phyloP scores from a whole-genome alignment of 2,797 vertebrate species.

The Propithecus perrieri region DNA sequence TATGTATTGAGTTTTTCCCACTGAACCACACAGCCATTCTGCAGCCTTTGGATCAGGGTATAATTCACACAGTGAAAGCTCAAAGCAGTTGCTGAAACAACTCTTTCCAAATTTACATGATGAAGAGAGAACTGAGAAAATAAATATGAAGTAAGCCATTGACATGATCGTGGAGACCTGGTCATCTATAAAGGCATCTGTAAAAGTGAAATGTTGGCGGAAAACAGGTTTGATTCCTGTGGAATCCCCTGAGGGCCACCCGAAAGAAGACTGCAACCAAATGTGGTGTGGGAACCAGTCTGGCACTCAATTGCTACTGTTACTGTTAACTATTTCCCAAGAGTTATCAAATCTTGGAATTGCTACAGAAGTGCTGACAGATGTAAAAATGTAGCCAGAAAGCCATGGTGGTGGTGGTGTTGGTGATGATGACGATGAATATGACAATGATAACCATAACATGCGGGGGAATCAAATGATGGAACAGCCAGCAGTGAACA shows the following conservation, averaged over 20 bases:
- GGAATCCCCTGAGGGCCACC: neutral
- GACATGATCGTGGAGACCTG: neutral
- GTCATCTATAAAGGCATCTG: neutral
- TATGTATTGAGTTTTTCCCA: neutral
- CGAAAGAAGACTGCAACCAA: neutral
- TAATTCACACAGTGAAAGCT: neutral
- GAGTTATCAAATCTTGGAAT: neutral
- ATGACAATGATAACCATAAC: neutral
- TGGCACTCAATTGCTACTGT: neutral
- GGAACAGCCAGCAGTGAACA: neutral
- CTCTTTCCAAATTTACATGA: slow-evolving; percentile 7
- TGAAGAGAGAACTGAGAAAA: neutral
- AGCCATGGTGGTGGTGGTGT: neutral
- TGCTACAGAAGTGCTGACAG: neutral
- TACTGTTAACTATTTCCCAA: neutral
- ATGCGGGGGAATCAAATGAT: neutral
- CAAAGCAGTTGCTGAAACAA: neutral
- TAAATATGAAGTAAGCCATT: neutral
- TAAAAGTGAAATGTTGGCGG: neutral
- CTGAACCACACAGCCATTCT: neutral
- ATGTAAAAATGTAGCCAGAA: neutral
- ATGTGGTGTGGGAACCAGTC: neutral
- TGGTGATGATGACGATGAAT: neutral
- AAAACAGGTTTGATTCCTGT: neutral
- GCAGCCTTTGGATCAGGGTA: neutral